Evolutionary conservation across 2,888 invertebrate genomes (phyloP).

Genomic region (Drosophila atroscutellata): DNA sequence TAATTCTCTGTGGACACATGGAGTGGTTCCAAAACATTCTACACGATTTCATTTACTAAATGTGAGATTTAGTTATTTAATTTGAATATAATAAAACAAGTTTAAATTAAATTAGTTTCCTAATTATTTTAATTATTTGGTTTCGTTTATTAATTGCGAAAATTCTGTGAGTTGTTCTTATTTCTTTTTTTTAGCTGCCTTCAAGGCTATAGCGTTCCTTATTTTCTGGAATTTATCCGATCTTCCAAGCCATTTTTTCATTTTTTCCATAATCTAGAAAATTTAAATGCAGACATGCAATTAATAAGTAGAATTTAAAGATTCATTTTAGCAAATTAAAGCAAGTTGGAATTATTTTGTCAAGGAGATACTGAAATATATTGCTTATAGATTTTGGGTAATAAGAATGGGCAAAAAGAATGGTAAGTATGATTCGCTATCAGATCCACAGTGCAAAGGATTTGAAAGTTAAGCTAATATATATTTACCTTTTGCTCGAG

Average conservation of each 20-base stretch:
- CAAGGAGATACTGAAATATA: background rate
- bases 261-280: slow-evolving; percentile 72
- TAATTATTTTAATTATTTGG: background rate
- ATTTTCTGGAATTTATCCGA: slow-evolving; percentile 62
- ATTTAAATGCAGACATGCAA: background rate
- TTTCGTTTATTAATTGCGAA: background rate
- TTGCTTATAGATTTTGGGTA: background rate
- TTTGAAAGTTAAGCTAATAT: background rate
- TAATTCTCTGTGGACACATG: background rate
- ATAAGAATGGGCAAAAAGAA: background rate
- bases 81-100: background rate
- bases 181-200: slow-evolving; percentile 56
- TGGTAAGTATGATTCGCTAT: background rate
- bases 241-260: slow-evolving; percentile 70
- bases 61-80: background rate
- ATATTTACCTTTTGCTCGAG: slow-evolving; percentile 71
- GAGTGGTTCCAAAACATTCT: background rate
- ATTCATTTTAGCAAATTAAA: background rate
- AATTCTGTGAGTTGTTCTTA: background rate
- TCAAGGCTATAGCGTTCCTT: slow-evolving; percentile 39
- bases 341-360: background rate
- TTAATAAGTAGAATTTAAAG: background rate
- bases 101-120: no score
- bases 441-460: background rate
- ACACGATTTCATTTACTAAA: background rate